A percentile compares a stretch with the other conserved stretches of the same genome.
Evolutionary conservation across 2,888 invertebrate species (phyloP).

Genomic region (Acleris literana): DNA sequence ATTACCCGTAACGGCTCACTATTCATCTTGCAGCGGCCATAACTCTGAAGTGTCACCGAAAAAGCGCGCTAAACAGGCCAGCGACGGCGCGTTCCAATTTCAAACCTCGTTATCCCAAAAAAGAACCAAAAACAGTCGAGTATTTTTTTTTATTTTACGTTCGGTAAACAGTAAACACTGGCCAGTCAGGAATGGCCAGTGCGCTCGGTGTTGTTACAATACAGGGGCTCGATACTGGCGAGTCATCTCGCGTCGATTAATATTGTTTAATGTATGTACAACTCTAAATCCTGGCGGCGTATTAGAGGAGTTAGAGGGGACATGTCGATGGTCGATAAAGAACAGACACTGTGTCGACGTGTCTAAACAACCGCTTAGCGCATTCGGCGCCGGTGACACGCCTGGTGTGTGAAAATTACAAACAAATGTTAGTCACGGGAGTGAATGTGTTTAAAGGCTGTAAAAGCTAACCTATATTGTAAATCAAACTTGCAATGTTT

Average conservation of each 20-base stretch:
- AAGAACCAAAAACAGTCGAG: constrained; percentile 51
- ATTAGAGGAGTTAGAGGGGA: constrained; percentile 68
- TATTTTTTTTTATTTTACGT: constrained; percentile 60
- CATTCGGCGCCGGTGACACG: background rate
- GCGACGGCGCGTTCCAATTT: constrained; percentile 73
- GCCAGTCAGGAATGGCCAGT: constrained; percentile 44
- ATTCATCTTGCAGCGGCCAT: constrained; percentile 58
- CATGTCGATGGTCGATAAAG: constrained; percentile 33
- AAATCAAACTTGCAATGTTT: constrained; percentile 17
- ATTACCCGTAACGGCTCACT: constrained; percentile 61
- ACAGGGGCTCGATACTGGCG: constrained; percentile 65
- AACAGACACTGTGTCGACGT: constrained; percentile 32
- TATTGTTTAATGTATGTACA: constrained; percentile 72
- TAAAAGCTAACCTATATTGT: constrained; percentile 12
- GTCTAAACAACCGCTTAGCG: constrained; percentile 17
- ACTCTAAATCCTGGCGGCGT: constrained; percentile 66
- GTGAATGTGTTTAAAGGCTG: too few relatives aligned
- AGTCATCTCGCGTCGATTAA: constrained; percentile 76
- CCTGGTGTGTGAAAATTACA: too few relatives aligned
- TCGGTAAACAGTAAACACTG: constrained; percentile 54
- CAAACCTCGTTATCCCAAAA: constrained; percentile 70
- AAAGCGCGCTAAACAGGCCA: constrained; percentile 66
- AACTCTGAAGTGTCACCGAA: constrained; percentile 62
- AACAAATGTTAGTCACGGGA: too few relatives aligned
- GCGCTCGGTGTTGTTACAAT: constrained; percentile 58